Evolutionary conservation across 2,797 vertebrate species (phyloP).

Genomic region (Euthynnus affinis): DNA sequence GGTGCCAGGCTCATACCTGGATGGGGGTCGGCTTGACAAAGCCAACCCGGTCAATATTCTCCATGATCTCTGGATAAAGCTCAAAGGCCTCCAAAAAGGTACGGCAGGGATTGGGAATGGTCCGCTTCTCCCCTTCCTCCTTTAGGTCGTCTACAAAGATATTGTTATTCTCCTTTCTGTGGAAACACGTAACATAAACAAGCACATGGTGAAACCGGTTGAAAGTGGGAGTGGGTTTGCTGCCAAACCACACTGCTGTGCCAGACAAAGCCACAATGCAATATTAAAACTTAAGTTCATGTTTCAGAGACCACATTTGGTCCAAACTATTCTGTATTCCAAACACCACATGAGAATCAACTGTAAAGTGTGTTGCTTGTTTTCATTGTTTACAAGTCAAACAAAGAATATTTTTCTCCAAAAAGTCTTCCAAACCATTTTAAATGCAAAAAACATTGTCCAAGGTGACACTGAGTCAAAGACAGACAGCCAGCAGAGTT

Average conservation of each 20-base stretch:
- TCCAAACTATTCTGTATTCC: background rate
- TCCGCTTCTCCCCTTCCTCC: conserved; percentile 88
- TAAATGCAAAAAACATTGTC: background rate
- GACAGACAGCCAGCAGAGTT: background rate
- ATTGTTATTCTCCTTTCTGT: conserved; percentile 94
- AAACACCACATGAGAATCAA: background rate
- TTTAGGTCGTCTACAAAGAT: conserved; percentile 94
- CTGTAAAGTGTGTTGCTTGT: background rate
- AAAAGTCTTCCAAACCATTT: background rate
- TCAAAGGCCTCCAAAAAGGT: conserved; percentile 93
- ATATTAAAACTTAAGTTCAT: background rate
- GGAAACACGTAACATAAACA: conserved; percentile 11
- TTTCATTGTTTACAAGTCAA: background rate
- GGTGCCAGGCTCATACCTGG: conserved; percentile 86
- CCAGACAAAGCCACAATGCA: rapidly evolving
- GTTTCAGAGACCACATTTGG: background rate
- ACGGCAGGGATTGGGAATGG: conserved; percentile 90
- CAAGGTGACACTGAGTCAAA: background rate
- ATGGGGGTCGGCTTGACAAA: conserved; percentile 95
- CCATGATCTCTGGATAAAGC: conserved; percentile 92
- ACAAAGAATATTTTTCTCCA: background rate
- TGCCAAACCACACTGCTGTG: background rate
- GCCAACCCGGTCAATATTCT: conserved; percentile 90
- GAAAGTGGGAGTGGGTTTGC: background rate
- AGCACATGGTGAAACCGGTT: background rate